Evolutionary conservation across 2,888 invertebrate genomes (phyloP).

Genomic region (Lasioglossum oenotherae): DNA sequence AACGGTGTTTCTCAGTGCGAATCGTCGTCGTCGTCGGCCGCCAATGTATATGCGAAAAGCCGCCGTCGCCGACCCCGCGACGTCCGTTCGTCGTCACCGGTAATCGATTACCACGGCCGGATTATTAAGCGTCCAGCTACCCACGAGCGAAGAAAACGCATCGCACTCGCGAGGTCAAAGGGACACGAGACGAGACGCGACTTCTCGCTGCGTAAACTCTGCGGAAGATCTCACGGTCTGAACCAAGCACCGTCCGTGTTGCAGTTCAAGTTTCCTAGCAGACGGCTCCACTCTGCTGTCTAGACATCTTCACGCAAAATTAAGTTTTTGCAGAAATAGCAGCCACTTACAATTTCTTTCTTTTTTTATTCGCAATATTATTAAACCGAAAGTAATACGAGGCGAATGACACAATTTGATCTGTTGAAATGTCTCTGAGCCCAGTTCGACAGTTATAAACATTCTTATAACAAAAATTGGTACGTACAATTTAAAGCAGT

Average conservation of each 20-base stretch:
- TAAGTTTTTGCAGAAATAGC: fast-evolving
- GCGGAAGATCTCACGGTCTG: neutral
- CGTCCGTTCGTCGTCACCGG: constrained; percentile 61
- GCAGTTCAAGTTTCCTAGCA: constrained; percentile 1
- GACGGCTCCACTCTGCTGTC: neutral
- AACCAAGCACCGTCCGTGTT: neutral
- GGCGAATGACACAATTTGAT: neutral
- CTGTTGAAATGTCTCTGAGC: too few species aligned
- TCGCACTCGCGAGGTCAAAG: constrained; percentile 62
- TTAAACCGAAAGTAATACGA: neutral
- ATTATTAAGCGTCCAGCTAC: constrained; percentile 65
- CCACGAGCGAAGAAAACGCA: constrained; percentile 62
- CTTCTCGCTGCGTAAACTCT: constrained; percentile 59
- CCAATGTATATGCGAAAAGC: constrained; percentile 24
- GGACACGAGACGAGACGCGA: constrained; percentile 51
- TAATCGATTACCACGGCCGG: constrained; percentile 69
- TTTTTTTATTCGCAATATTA: neutral
- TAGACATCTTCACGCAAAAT: neutral
- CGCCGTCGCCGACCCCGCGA: constrained; percentile 34
- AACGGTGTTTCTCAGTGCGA: constrained; percentile 23
- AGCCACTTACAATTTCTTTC: neutral
- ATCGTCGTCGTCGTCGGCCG: constrained; percentile 19
- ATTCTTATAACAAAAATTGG: too few species aligned
- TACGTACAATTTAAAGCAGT: too few species aligned
- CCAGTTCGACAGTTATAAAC: too few species aligned